Base-by-base conservation (phyloP, 2,113 vertebrate genomes). In the Eleginops maclovinus region DNA sequence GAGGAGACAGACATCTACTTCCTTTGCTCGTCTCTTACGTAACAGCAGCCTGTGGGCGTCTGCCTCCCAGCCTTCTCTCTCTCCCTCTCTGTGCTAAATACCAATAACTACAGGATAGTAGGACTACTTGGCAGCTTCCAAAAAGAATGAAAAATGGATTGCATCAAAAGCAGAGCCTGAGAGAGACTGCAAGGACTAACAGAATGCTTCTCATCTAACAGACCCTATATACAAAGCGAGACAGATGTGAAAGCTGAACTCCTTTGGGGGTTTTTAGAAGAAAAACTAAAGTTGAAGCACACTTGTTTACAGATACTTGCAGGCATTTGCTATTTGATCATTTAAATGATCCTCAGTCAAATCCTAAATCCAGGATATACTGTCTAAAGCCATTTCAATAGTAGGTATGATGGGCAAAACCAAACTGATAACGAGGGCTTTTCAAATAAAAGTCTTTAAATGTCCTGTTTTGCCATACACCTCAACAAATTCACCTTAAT, bases 1-100 rank as follows among this genome's bases (percentile, higher is more conserved):
- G 79, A 85, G 19, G 65, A 81, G 84, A 81, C 79, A 72, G 84
- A 86, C 79, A 81, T 72, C 82, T 74, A 53, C 77, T 77, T 86
- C 51, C 55, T 54, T 79, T 16, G 0, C 77, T 53, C 36, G 13
- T 75, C 40, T 10, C 81, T 91, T 83, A 86, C 11, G 82, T 81
- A 86, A 89, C 72, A 43, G 43, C 44, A 65, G 70, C 64, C 79
- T 31, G 87, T 75, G 64, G 81, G 87, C 58, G 63, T 84, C 82
- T 76, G 47, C 51, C 60, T 75, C 60, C 10, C 24, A 4, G 14
- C 17, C 50, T 56, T 17, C 24, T 31, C 54, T 40, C 26, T 54
- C 65, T 61, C 31, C 46, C 46, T 82, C 44, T 72, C 16, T 74
- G 16, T 50, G 54, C 19, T 64, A 51, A 81, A 47, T 44, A 68